Base-by-base conservation (phyloP, 1,140 invertebrate genomes). In the Arion vulgaris region DNA sequence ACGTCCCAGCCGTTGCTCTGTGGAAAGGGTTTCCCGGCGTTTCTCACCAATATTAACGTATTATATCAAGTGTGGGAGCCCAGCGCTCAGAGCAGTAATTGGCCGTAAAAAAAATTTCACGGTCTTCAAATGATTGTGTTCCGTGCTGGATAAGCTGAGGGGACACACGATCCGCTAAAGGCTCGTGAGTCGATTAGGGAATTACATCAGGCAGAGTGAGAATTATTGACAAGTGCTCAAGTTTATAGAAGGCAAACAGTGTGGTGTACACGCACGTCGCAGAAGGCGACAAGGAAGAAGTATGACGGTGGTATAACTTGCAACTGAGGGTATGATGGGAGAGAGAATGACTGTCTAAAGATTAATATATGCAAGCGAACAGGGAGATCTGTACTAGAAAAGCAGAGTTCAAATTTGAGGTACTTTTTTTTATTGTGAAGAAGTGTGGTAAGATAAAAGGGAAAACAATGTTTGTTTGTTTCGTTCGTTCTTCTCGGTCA, bases 91-190 rank as follows among this genome's bases (percentile, higher is more conserved):
- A 73, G 36, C 83, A 53, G 78, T 84, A 84, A 84, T 84, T 84
- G 83, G 83, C 83, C 83, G 83, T 84, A 81, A 84, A 84, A 84
- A 66, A 79, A 84, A 84, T 84, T 84, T 81, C 83, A 80, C 83
- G 83, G 78, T 81, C 74, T 80, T 77, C 74, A 62, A 84, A 68
- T 81, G 83, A 84, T 84, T 80, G 83, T 84, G 34, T 28, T 73
- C 17, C 53, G 68, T 81, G 83, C 79, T 77, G 36, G 72, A 81
- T 76, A 73, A 75, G 72, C 71, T 41, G 51, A 23, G 41, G 26
- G 41, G 80, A 74, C 74, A 76, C 74, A 76, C 74, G 74, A 53
- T 51, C 74, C 62, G 68, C 45, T 53, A 36, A 57, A 74, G 80
- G 36, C 34, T 57, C 28, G 69, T 78, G 66, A 19, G 62, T 41